phyloP scores from a whole-genome alignment of 2,888 invertebrate genomes.

The Clistopyga incitator region DNA sequence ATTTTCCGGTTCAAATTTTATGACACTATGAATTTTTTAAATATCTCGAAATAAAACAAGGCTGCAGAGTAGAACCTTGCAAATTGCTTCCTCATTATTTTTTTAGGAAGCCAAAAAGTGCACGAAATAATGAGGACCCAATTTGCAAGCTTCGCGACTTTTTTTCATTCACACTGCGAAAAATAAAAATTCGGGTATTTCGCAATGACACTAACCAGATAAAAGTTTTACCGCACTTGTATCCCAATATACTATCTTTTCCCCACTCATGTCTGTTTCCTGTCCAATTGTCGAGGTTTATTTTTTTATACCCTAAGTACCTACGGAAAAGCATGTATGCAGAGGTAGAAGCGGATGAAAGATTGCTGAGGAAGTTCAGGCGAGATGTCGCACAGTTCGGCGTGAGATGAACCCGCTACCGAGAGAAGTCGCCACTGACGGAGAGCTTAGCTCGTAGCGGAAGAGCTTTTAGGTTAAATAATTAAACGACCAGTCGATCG shows the following conservation, averaged over 20 bases:
- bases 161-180: no score
- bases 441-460: constrained; percentile 35
- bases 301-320: neutral
- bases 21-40: no score
- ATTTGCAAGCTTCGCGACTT: no score
- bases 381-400: constrained; percentile 40
- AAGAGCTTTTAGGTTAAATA: constrained; percentile 76
- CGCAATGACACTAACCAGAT: no score
- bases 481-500: constrained; percentile 74
- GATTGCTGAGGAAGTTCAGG: constrained; percentile 21
- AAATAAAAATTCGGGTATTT: no score
- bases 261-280: neutral
- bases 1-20: no score
- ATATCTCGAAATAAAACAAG: no score
- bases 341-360: neutral
- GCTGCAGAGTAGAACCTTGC: no score
- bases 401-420: constrained; percentile 46
- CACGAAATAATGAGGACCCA: no score
- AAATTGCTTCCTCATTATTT: no score
- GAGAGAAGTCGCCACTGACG: constrained; percentile 34
- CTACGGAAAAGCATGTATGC: neutral
- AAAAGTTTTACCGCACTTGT: no score
- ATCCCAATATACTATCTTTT: neutral
- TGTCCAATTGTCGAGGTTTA: neutral
- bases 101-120: no score